A percentile compares a stretch with the other conserved stretches of the same genome.
phyloP scores from a whole-genome alignment of 2,113 vertebrate species.

The Cephalophus harveyi region DNA sequence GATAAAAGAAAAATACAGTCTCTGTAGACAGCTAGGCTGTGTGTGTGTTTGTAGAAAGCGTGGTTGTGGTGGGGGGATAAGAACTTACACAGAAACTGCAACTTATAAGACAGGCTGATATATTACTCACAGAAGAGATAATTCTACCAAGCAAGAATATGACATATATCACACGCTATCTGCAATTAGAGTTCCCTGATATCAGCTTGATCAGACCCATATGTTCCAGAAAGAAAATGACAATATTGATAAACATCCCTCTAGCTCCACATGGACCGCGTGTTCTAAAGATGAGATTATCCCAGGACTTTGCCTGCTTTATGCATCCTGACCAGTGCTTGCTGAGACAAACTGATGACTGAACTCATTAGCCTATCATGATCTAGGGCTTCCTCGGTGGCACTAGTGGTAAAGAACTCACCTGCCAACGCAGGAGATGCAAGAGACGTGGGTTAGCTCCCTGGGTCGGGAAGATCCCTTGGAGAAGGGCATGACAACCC shows the following conservation, averaged over 20 bases:
- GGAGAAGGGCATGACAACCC: background rate
- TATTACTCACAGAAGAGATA: background rate
- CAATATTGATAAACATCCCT: background rate
- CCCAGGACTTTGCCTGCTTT: background rate
- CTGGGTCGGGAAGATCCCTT: background rate
- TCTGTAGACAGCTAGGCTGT: background rate
- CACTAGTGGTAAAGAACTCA: background rate
- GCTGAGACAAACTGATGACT: background rate
- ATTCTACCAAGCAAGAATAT: background rate
- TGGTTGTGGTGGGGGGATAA: background rate
- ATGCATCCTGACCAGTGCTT: background rate
- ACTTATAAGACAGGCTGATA: background rate
- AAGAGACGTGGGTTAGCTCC: background rate
- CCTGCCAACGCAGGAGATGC: background rate
- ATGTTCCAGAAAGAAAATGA: background rate
- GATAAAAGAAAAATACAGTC: background rate
- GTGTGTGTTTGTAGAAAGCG: background rate
- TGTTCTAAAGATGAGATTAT: background rate
- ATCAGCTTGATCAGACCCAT: background rate
- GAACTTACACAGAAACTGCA: background rate
- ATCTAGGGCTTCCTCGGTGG: background rate
- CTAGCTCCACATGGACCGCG: background rate
- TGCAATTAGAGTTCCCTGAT: background rate
- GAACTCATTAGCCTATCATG: background rate
- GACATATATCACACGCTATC: background rate